Percentiles rank a stretch among this genome's conserved stretches.
phyloP scores from a whole-genome alignment of 2,888 invertebrate genomes.

The Arrhopalites spinosus region DNA sequence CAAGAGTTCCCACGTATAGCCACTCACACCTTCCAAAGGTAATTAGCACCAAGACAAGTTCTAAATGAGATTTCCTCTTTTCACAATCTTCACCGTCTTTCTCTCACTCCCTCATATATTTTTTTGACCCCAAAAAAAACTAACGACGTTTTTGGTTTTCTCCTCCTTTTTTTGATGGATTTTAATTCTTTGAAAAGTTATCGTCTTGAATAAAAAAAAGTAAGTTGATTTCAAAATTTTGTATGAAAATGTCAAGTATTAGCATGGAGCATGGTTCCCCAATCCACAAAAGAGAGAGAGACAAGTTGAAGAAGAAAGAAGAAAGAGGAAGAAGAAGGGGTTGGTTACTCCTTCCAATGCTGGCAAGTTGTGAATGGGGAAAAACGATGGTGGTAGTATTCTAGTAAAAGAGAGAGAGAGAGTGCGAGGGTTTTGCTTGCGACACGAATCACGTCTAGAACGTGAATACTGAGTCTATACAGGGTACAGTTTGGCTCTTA shows the following conservation, averaged over 20 bases:
- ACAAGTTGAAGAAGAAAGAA: not conserved
- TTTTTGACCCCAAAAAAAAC: no score
- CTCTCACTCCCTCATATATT: no score
- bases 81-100: not conserved
- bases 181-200: no score
- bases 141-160: no score
- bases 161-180: no score
- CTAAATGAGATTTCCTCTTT: slow-evolving; percentile 9
- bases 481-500: slow-evolving; percentile 35
- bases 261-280: no score
- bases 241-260: no score
- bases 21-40: not conserved
- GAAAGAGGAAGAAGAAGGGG: no score
- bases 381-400: slow-evolving; percentile 12
- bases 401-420: slow-evolving; percentile 14
- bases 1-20: slow-evolving; percentile 12
- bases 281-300: no score
- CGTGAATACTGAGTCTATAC: slow-evolving; percentile 42
- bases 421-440: slow-evolving; percentile 38
- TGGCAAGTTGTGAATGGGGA: not conserved
- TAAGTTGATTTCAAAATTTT: no score
- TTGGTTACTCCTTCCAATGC: no score
- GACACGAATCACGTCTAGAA: slow-evolving; percentile 48
- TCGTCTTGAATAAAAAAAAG: no score
- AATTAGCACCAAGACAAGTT: slow-evolving; percentile 25